Evolutionary conservation across 2,888 invertebrate species (phyloP).

Genomic region (Xylota segnis): DNA sequence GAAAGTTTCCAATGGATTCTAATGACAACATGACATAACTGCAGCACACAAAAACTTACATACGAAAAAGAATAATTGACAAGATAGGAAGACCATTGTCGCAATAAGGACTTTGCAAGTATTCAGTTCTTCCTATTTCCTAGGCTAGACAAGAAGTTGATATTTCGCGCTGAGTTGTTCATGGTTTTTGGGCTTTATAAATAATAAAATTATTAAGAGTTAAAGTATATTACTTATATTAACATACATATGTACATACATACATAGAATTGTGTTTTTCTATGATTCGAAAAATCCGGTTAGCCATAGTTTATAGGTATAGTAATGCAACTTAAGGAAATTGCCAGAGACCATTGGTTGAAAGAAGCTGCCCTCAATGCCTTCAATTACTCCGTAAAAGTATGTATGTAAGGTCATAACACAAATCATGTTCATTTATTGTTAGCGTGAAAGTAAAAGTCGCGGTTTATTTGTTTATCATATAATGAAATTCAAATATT

Average conservation of each 20-base stretch:
- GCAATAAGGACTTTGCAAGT: neutral
- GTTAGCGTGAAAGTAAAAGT: neutral
- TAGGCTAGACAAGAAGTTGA: neutral
- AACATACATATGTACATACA: neutral
- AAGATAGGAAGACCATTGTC: neutral
- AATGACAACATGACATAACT: slow-evolving; percentile 2
- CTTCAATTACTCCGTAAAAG: neutral
- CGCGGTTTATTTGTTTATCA: neutral
- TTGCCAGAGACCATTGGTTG: neutral
- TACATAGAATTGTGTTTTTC: neutral
- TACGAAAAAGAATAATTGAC: neutral
- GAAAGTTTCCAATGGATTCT: neutral
- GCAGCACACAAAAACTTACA: neutral
- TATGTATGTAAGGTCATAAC: neutral
- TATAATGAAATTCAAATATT: slow-evolving; percentile 10
- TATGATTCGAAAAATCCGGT: neutral
- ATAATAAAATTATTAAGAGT: neutral
- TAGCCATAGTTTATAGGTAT: neutral
- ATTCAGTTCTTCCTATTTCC: neutral
- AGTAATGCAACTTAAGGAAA: neutral
- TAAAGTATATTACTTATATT: neutral
- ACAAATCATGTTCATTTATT: neutral
- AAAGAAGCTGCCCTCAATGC: neutral
- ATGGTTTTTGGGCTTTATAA: neutral
- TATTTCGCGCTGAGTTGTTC: neutral